Conservation (phyloP, 2,888 invertebrate species). For the Parnassius orleans region DNA sequence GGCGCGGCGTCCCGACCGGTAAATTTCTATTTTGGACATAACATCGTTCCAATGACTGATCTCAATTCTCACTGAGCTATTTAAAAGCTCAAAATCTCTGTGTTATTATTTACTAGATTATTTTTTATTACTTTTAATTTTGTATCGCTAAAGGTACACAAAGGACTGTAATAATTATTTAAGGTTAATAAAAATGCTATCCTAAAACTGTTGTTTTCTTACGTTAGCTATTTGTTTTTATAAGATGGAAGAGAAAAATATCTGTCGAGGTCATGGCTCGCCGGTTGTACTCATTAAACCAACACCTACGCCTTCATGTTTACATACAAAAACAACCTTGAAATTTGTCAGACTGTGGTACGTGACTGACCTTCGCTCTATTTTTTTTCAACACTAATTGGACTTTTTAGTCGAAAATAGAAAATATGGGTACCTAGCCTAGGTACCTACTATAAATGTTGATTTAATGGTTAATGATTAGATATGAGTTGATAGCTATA, state of each 20-base stretch:
- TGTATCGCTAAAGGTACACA: constrained; percentile 57
- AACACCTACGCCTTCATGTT: constrained; percentile 47
- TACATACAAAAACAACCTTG: constrained; percentile 79
- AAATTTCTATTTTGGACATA: constrained; percentile 49
- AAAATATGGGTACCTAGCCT: too few relatives aligned
- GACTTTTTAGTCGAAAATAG: too few relatives aligned
- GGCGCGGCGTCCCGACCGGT: constrained; percentile 33
- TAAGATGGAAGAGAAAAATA: constrained; percentile 35
- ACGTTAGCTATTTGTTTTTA: constrained; percentile 26
- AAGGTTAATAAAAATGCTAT: constrained; percentile 58
- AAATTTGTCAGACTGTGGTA: constrained; percentile 31
- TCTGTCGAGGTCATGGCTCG: constrained; percentile 34
- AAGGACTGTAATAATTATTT: constrained; percentile 71
- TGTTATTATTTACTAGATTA: constrained; percentile 76
- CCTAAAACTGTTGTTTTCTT: constrained; percentile 46
- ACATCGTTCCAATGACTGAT: constrained; percentile 73
- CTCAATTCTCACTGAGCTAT: constrained; percentile 71
- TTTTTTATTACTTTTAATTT: constrained; percentile 61
- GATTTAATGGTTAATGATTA: too few relatives aligned
- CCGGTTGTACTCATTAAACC: constrained; percentile 6
- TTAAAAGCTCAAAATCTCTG: constrained; percentile 72
- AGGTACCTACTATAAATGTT: too few relatives aligned
- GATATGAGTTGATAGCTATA: too few relatives aligned
- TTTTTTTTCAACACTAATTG: neutral
- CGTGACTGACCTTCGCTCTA: constrained; percentile 31